phyloP scores from a whole-genome alignment of 2,888 invertebrate species.

The Agrotis clavis region DNA sequence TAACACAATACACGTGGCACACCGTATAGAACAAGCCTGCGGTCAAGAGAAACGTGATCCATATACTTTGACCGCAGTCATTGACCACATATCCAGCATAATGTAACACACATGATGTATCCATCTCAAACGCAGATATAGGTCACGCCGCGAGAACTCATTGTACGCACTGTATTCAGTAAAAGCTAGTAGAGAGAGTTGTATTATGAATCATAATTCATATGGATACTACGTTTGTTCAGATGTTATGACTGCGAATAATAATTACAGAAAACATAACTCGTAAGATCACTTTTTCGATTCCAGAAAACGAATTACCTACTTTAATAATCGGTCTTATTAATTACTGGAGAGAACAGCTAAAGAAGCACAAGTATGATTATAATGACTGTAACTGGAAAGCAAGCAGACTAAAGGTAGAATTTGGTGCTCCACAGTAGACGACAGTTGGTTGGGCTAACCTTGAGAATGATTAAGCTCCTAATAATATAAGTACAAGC shows the following conservation, averaged over 20 bases:
- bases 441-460: no score
- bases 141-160: conserved; percentile 40
- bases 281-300: not conserved
- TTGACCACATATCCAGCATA: conserved; percentile 25
- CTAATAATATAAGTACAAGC: no score
- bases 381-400: not conserved
- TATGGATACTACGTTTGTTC: conserved; percentile 22
- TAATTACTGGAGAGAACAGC: not conserved
- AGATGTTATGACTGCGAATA: conserved; percentile 32
- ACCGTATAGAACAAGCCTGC: conserved; percentile 34
- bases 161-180: conserved; percentile 19
- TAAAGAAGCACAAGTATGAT: not conserved
- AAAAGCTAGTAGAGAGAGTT: conserved; percentile 1
- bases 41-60: conserved; percentile 59
- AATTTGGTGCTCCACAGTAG: no score
- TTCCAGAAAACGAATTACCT: not conserved
- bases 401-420: not conserved
- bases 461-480: no score
- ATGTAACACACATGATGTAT: conserved; percentile 24
- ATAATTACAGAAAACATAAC: conserved; percentile 15
- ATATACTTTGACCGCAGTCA: conserved; percentile 55
- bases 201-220: conserved; percentile 25
- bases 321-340: not conserved
- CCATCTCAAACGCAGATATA: conserved; percentile 35
- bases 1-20: conserved; percentile 50